Evolutionary conservation across 92 coral and sea anemone species (phyloP).

Genomic region (Zoanthus sansibaricus): DNA sequence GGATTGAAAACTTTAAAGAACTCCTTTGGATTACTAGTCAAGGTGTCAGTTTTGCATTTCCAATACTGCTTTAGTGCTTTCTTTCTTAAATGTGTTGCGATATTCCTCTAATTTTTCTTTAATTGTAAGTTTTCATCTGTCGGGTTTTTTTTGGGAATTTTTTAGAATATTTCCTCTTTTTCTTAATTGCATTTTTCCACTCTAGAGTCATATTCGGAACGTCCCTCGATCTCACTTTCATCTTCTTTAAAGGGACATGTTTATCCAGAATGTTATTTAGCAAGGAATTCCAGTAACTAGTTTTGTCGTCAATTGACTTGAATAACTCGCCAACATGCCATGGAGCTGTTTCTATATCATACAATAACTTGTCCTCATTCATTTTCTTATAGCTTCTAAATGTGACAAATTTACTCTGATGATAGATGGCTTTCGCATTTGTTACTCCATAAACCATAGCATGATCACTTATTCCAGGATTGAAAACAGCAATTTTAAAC

Average conservation of each 20-base stretch:
- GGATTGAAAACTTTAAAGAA: too few species aligned
- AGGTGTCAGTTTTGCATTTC: too few species aligned
- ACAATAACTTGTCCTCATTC: slow-evolving; percentile 31
- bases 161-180: slow-evolving; percentile 43
- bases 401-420: slow-evolving; percentile 25
- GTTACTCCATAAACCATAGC: slow-evolving; percentile 32
- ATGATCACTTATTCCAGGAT: slow-evolving; percentile 56
- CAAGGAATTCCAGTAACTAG: slow-evolving; percentile 40
- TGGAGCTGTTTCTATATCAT: slow-evolving; percentile 47
- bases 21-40: too few species aligned
- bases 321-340: slow-evolving; percentile 61
- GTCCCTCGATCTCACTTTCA: slow-evolving; percentile 53
- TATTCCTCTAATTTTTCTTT: too few species aligned
- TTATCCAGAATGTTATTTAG: slow-evolving; percentile 48
- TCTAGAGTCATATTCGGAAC: slow-evolving; percentile 63
- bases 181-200: slow-evolving; percentile 60
- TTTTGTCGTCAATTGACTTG: slow-evolving; percentile 53
- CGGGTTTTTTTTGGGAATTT: slow-evolving; percentile 33
- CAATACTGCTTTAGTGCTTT: too few species aligned
- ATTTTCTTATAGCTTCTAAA: slow-evolving; percentile 53
- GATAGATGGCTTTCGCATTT: background rate
- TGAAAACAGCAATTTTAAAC: slow-evolving; percentile 22
- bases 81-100: too few species aligned
- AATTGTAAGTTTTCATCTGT: slow-evolving; percentile 9
- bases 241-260: slow-evolving; percentile 49